phyloP scores from a whole-genome alignment of 2,113 vertebrate species.

The Megaceryle torquata region DNA sequence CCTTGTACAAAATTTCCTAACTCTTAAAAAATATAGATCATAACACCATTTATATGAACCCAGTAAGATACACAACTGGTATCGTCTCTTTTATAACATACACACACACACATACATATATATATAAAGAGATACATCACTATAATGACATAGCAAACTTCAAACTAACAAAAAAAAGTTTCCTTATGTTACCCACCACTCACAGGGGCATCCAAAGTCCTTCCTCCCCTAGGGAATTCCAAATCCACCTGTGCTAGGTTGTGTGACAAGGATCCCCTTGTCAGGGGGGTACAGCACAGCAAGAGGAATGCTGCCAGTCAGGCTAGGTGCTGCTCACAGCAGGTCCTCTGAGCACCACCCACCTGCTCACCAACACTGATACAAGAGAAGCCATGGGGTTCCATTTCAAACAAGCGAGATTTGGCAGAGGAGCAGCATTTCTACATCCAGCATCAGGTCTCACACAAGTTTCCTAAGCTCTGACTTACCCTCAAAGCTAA shows the following conservation, averaged over 20 bases:
- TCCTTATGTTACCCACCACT: neutral
- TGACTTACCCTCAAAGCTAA: neutral
- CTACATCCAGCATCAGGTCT: neutral
- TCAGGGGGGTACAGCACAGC: neutral
- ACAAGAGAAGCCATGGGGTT: neutral
- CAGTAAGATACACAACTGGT: neutral
- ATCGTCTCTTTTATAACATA: neutral
- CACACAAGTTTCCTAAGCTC: neutral
- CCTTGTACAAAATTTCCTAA: neutral
- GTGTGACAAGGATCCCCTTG: neutral
- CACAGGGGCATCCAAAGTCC: neutral
- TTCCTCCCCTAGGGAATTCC: neutral
- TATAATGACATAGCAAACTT: neutral
- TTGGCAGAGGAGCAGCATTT: neutral
- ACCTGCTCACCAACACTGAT: neutral
- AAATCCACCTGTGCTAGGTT: neutral
- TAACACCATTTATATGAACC: neutral
- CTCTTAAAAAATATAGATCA: neutral
- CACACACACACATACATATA: neutral
- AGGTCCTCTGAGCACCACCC: neutral
- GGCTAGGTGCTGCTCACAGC: fast-evolving
- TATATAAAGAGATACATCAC: neutral
- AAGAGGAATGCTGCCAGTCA: neutral
- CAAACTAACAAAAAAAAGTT: neutral
- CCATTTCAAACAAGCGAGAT: neutral